These are phyloP conservation scores for Cactoblastis cactorum DNA, from an alignment of 2,888 invertebrate genomes.

Conservation along the genomic window DNA sequence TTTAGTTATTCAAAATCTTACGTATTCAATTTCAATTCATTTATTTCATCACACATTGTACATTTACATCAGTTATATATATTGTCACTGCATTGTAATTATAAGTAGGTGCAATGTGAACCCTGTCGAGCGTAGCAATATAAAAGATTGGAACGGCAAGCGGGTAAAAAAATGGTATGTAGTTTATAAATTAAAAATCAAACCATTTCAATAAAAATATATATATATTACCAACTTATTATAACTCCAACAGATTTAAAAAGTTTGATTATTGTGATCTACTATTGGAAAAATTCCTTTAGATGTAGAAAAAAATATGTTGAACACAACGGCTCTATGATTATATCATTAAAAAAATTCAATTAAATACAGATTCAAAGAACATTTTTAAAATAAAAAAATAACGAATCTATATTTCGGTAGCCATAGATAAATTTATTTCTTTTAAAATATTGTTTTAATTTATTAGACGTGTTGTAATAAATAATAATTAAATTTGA, in stretches of 20 bases:
- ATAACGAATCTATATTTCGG: background rate
- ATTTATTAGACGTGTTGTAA: background rate
- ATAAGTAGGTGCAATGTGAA: too few relatives aligned
- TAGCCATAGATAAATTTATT: slow-evolving; percentile 12
- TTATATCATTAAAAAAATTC: slow-evolving; percentile 21
- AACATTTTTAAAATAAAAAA: slow-evolving; percentile 28
- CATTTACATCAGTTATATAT: too few relatives aligned
- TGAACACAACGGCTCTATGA: slow-evolving; percentile 20
- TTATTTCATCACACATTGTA: too few relatives aligned
- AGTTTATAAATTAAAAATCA: too few relatives aligned
- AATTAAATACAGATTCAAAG: slow-evolving; percentile 25
- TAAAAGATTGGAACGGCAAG: too few relatives aligned
- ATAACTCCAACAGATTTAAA: background rate
- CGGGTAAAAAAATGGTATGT: too few relatives aligned
- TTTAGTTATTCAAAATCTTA: too few relatives aligned
- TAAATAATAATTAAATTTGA: background rate
- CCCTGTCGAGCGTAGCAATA: too few relatives aligned
- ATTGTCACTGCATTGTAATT: too few relatives aligned
- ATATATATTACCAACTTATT: background rate
- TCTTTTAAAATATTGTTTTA: background rate
- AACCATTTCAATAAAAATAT: too few relatives aligned
- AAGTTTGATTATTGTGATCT: slow-evolving; percentile 4
- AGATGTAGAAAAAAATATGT: slow-evolving; percentile 1
- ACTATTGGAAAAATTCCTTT: slow-evolving; percentile 6
- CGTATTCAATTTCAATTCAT: too few relatives aligned